Conservation (phyloP, 2,113 vertebrate species). For the Cololabis saira region DNA sequence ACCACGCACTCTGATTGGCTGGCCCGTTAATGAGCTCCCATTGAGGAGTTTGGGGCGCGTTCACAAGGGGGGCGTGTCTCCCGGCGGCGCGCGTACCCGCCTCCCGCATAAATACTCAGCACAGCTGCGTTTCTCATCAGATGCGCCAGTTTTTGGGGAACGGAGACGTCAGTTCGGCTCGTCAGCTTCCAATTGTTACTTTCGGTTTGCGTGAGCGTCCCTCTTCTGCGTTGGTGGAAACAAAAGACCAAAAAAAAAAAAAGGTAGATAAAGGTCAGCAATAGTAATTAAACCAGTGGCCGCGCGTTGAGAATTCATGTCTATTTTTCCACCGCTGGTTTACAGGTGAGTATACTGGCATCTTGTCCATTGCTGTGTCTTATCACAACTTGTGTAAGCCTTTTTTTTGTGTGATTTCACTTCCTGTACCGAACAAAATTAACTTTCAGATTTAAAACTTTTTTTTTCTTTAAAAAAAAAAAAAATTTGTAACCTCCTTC, state of each 20-base stretch:
- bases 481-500: too few species aligned
- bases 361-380: not conserved
- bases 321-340: slow-evolving; percentile 72
- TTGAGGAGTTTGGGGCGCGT: slow-evolving; percentile 69
- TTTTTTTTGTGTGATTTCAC: not conserved
- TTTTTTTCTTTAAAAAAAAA: not conserved
- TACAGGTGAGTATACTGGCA: slow-evolving; percentile 73
- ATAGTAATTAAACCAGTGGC: slow-evolving; percentile 32
- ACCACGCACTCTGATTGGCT: slow-evolving; percentile 69
- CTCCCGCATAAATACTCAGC: slow-evolving; percentile 66
- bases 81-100: slow-evolving; percentile 54
- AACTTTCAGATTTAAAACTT: not conserved
- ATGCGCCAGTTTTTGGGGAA: slow-evolving; percentile 24
- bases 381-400: not conserved
- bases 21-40: slow-evolving; percentile 56
- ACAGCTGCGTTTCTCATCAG: slow-evolving; percentile 38
- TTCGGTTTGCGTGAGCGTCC: slow-evolving; percentile 24
- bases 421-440: not conserved
- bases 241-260: not conserved
- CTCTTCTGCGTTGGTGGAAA: not conserved
- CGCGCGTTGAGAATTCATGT: slow-evolving; percentile 81
- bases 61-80: slow-evolving; percentile 66
- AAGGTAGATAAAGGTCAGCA: slow-evolving; percentile 19
- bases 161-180: too few species aligned
- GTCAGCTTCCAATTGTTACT: not conserved